Evolutionary conservation across 2,888 invertebrate species (phyloP), one percentile per base, ranked within the genome.

Genomic region (Acanthococcus lagerstroemiae): DNA sequence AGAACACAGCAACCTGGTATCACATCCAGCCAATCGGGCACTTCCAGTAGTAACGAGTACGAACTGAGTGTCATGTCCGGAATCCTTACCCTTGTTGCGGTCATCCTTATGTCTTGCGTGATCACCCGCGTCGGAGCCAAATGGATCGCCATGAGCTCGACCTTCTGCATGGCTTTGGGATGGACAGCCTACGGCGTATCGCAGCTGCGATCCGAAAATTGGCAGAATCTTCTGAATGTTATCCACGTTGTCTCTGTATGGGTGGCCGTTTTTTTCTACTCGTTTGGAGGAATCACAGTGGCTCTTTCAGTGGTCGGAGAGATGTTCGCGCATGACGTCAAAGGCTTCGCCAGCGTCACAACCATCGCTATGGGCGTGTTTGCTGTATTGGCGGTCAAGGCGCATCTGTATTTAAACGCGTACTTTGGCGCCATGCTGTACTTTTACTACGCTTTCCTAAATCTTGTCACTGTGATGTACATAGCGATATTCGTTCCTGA

Each of bases 281-380:
- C 81, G 0, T 67, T 81, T 1, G 82, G 82, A 0, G 81, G 81
- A 69, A 72, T 81, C 15, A 79, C 80, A 0, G 70, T 82, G 4
- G 82, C 82, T 0, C 82, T 80, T 71, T 81, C 81, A 0, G 78
- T 82, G 78, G 73, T 81, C 0, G 81, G 81, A 1, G 82, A 82
- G 70, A 75, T 82, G 3, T 82, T 79, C 69, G 81, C 82, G 0
- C 70, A 76, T 7, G 78, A 79, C 65, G 78, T 81, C 0, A 77
- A 81, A 26, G 82, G 82, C 3, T 56, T 79, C 2, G 78, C 81
- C 0, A 76, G 79, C 0, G 55, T 67, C 26, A 65, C 69, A 0
- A 21, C 65, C 5, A 54, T 79, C 2, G 77, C 81, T 0, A 77
- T 79, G 0, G 82, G 81, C 68, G 70, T 78, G 3, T 81, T 81